Evolutionary conservation across 2,113 vertebrate species (phyloP).

Genomic region (Cromileptes altivelis): DNA sequence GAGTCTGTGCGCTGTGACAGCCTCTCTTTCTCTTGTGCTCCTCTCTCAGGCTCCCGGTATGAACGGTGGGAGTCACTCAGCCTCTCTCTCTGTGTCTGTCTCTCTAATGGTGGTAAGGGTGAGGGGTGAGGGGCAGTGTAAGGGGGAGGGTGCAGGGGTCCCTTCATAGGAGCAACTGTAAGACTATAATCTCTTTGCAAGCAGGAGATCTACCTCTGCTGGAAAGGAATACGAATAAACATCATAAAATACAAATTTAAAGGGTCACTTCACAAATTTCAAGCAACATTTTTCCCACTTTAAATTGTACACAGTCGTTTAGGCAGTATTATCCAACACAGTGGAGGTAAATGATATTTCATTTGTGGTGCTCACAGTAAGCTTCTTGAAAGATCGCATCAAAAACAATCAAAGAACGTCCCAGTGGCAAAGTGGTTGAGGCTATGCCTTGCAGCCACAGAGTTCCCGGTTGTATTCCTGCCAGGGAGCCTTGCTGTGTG

Average conservation of each 20-base stretch:
- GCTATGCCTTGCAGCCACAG: not conserved
- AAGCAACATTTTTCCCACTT: not conserved
- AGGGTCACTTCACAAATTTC: conserved; percentile 4
- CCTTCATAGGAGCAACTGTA: not conserved
- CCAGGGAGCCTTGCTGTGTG: not conserved
- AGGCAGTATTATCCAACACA: not conserved
- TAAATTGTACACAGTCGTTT: too few relatives aligned
- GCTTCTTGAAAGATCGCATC: not conserved
- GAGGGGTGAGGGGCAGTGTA: conserved; percentile 27
- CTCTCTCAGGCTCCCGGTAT: conserved; percentile 33
- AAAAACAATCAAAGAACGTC: not conserved
- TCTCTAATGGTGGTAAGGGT: conserved; percentile 22
- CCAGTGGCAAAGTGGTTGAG: not conserved
- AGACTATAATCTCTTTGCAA: not conserved
- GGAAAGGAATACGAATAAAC: not conserved
- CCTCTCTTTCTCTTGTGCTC: conserved; percentile 27
- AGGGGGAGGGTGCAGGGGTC: conserved; percentile 11
- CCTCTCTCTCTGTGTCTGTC: conserved; percentile 49
- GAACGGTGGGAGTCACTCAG: conserved; percentile 60
- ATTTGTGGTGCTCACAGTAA: not conserved
- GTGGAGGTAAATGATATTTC: not conserved
- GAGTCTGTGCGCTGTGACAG: conserved; percentile 50
- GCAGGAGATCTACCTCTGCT: not conserved
- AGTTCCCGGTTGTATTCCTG: not conserved
- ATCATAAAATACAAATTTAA: not conserved